Evolutionary conservation across 2,113 vertebrate genomes (phyloP).

Genomic region (Rhinopomastus cyanomelas): DNA sequence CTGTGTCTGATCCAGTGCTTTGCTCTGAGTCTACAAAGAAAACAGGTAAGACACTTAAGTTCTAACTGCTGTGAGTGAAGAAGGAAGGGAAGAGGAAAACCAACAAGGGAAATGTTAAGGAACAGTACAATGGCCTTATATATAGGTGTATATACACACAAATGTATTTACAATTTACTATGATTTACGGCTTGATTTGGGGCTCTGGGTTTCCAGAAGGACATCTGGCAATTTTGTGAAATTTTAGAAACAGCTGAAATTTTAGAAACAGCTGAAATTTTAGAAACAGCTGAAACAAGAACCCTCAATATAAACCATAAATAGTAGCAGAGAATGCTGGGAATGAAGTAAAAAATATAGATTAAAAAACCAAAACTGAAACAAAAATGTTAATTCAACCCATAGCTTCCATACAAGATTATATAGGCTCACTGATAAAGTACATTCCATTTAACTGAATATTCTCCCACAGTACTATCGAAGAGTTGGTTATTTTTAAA

Average conservation of each 20-base stretch:
- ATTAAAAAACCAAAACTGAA: not conserved
- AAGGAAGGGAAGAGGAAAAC: not conserved
- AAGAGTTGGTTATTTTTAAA: slow-evolving; percentile 31
- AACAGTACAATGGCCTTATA: not conserved
- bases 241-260: slow-evolving; percentile 55
- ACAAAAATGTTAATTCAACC: not conserved
- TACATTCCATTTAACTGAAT: not conserved
- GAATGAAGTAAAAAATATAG: not conserved
- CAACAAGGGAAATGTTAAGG: not conserved
- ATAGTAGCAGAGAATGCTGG: not conserved
- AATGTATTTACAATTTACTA: slow-evolving; percentile 5
- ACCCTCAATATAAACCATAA: slow-evolving; percentile 34
- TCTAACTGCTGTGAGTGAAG: not conserved
- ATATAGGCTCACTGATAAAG: not conserved
- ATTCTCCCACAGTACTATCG: not conserved
- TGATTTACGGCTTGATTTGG: slow-evolving; percentile 53
- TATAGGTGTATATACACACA: not conserved
- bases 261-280: slow-evolving; percentile 62
- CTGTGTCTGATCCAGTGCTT: slow-evolving; percentile 92
- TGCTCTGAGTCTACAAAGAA: slow-evolving; percentile 89
- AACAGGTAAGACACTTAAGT: slow-evolving; percentile 30
- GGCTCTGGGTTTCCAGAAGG: slow-evolving; percentile 26
- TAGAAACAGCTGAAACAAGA: slow-evolving; percentile 48
- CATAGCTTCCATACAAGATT: not conserved
- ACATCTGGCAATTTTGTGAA: slow-evolving; percentile 58